Base-by-base conservation (phyloP, 2,888 invertebrate species). In the Elysia crispata region DNA sequence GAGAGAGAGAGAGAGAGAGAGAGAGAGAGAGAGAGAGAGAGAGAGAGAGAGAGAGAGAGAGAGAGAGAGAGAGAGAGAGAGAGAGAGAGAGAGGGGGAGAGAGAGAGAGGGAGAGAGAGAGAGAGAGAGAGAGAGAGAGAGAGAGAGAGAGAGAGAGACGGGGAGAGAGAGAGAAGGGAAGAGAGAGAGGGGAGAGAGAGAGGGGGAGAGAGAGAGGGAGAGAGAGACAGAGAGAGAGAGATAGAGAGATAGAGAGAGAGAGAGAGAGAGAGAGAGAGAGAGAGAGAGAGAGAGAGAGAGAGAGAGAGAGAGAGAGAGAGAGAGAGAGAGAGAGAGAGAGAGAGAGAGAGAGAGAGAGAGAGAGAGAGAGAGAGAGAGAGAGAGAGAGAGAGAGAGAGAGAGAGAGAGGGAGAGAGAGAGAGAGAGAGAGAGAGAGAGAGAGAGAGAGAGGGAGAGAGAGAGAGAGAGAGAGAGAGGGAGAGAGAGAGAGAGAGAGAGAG, bases 1-100 rank as follows among this genome's bases (percentile, higher is more conserved):
- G 67, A 50, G 67, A 76, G 76, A 76, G 66, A 76, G 66, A 76
- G 66, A 66, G 66, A 76, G 76, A 66, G 76, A 76, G 49, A 67
- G 67, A 67, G 64, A 66, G 49, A 76, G 66, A 76, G 76, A 76
- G 64, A 66, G 76, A 66, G 66, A 76, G 76, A 76, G 76, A 76
- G 49, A 76, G 76, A 76, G 41, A 76, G 66, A 75, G 57, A 75
- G 30, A 75, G 60, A 75, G 30, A 75, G 60, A 13, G 78, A 78
- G 41, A 72, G 62, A 64, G 64, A 72, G 62, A 62, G 28, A 62
- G 18, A 33, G 41, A 31, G 31, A 62, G 33, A 33, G 64, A 75
- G 62, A 62, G 31, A 75, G 20, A 62, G 75, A 75, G 5, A 75
- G 60, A 75, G 62, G 60, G 31, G 60, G 13, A 75, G 30, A 75